A percentile compares a stretch with the other conserved stretches of the same genome.
phyloP scores from a whole-genome alignment of 2,888 invertebrate species.

The Hartigia nigra region DNA sequence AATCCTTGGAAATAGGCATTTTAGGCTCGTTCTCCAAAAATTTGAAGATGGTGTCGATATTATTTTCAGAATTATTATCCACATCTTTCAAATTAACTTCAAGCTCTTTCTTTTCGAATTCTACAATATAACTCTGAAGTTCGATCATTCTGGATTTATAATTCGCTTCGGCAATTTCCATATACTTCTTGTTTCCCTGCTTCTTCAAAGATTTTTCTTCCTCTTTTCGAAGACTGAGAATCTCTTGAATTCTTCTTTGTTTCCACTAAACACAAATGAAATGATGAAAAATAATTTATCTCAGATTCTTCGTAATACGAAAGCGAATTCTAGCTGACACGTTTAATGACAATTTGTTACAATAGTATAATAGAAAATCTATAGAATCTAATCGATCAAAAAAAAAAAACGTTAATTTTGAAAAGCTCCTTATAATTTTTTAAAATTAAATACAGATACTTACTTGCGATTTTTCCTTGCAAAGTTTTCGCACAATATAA shows the following conservation, averaged over 20 bases:
- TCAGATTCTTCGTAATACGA: neutral
- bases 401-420: too few relatives aligned
- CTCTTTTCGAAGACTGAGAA: conserved; percentile 68
- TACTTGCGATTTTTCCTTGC: conserved; percentile 69
- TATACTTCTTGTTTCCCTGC: conserved; percentile 74
- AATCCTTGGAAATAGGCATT: conserved; percentile 30
- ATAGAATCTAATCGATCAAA: too few relatives aligned
- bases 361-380: too few relatives aligned
- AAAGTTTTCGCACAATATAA: conserved; percentile 72
- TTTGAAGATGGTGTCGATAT: conserved; percentile 77
- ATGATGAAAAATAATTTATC: neutral
- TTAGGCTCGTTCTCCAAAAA: conserved; percentile 72
- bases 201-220: conserved; percentile 73
- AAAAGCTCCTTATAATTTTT: neutral
- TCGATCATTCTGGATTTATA: conserved; percentile 78
- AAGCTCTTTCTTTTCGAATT: conserved; percentile 65
- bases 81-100: conserved; percentile 61
- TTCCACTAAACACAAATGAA: conserved; percentile 35
- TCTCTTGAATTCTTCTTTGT: conserved; percentile 63
- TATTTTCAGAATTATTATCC: conserved; percentile 67
- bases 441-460: conserved; percentile 48
- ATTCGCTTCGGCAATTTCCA: conserved; percentile 76
- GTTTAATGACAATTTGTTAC: too few relatives aligned
- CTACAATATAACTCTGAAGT: conserved; percentile 70
- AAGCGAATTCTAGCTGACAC: neutral